Conservation (phyloP, 2,888 invertebrate genomes). For the Noctua janthe region DNA sequence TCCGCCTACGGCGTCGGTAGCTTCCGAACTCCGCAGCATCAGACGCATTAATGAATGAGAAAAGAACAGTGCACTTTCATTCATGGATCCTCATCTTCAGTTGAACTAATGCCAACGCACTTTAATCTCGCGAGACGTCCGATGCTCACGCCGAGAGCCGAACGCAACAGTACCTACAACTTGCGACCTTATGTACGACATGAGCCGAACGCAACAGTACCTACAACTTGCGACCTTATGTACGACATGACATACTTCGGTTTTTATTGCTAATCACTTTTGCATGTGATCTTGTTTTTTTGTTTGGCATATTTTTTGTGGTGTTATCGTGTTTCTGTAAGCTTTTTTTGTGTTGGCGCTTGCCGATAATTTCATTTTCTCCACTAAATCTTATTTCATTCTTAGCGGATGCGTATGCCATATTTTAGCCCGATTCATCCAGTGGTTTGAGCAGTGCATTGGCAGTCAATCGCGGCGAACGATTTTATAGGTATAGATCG, state of each 20-base stretch:
- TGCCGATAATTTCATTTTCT: neutral
- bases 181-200: slow-evolving; percentile 50
- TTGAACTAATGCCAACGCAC: slow-evolving; percentile 84
- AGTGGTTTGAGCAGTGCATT: neutral
- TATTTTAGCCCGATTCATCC: neutral
- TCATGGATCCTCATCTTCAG: slow-evolving; percentile 72
- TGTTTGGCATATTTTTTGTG: slow-evolving; percentile 3
- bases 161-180: slow-evolving; percentile 23
- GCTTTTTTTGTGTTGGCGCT: neutral
- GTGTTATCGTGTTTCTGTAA: neutral
- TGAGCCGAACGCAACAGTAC: slow-evolving; percentile 21
- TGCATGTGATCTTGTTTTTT: slow-evolving; percentile 16
- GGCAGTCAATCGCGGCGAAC: neutral
- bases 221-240: slow-evolving; percentile 53
- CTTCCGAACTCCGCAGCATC: slow-evolving; percentile 66
- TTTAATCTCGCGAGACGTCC: slow-evolving; percentile 83
- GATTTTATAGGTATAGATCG: neutral
- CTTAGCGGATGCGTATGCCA: neutral
- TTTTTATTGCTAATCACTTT: slow-evolving; percentile 45
- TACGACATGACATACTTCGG: slow-evolving; percentile 40
- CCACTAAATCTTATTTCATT: neutral
- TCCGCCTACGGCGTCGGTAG: slow-evolving; percentile 57
- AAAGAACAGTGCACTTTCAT: slow-evolving; percentile 80
- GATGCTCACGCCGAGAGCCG: slow-evolving; percentile 76
- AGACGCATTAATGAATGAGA: slow-evolving; percentile 68